Conservation (phyloP, 2,797 vertebrate genomes). For the Rhabdomys pumilio region DNA sequence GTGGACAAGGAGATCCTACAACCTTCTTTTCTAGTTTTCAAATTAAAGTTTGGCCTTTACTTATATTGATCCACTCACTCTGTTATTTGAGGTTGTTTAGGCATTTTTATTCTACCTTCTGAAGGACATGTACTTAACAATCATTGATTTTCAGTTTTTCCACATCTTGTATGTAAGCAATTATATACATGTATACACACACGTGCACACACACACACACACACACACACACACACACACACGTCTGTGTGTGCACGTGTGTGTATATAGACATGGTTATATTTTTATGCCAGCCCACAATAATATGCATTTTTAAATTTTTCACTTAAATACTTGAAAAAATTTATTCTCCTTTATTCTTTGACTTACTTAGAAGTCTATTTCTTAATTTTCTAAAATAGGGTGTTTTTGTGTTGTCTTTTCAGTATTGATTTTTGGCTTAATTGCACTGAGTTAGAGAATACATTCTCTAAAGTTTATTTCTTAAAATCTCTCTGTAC, state of each 20-base stretch:
- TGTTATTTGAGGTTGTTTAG: constrained; percentile 53
- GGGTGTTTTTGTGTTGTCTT: neutral
- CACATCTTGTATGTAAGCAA: constrained; percentile 54
- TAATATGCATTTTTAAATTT: constrained; percentile 19
- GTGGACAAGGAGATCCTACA: neutral
- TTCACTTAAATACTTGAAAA: constrained; percentile 36
- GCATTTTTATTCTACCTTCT: constrained; percentile 56
- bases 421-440: constrained; percentile 51
- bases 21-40: constrained; percentile 50
- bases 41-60: constrained; percentile 62
- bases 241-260: neutral
- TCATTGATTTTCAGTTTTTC: constrained; percentile 53
- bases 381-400: constrained; percentile 43
- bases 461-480: neutral
- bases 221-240: neutral
- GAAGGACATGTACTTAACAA: constrained; percentile 6
- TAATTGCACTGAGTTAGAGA: constrained; percentile 13
- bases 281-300: constrained; percentile 16
- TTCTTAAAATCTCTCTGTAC: constrained; percentile 8
- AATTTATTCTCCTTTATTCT: constrained; percentile 33
- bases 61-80: constrained; percentile 19
- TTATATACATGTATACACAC: neutral
- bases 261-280: neutral
- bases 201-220: accelerated
- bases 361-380: constrained; percentile 3